Conservation (phyloP, 1,140 invertebrate species). For the Acyrthosiphon pisum region DNA sequence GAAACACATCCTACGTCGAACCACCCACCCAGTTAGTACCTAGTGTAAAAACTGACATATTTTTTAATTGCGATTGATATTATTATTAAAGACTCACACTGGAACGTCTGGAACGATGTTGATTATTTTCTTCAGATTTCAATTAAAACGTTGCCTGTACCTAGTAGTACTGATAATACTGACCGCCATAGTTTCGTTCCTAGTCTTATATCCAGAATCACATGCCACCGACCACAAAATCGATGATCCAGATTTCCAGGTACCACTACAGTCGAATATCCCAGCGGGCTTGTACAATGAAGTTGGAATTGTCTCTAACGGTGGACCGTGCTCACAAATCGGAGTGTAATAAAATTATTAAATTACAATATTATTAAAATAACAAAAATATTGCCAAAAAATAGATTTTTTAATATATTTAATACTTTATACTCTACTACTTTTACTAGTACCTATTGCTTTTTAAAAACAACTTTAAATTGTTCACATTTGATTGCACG, state of each 20-base stretch:
- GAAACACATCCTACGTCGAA: conserved; percentile 62
- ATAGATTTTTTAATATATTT: background rate
- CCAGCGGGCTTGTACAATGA: conserved; percentile 53
- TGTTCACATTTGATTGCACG: background rate
- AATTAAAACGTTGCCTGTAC: background rate
- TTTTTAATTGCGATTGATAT: too few species aligned
- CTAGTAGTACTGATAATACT: conserved; percentile 1
- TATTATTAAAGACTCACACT: too few species aligned
- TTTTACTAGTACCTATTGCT: background rate
- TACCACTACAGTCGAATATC: conserved; percentile 54
- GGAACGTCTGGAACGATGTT: background rate
- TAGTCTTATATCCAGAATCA: background rate
- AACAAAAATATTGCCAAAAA: background rate
- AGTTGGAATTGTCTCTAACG: conserved; percentile 63
- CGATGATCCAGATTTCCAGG: conserved; percentile 27
- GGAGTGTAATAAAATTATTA: conserved; percentile 62
- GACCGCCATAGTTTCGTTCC: background rate
- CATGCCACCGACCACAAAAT: background rate
- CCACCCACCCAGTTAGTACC: conserved; percentile 63
- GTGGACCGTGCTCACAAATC: conserved; percentile 63
- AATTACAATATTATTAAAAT: background rate
- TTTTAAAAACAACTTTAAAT: background rate
- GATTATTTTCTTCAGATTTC: conserved; percentile 36
- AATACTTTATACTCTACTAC: background rate
- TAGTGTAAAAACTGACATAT: conserved; percentile 60